These are phyloP conservation scores for Leptogaster cylindrica DNA, from an alignment of 2,888 invertebrate genomes.

Conservation along the genomic window DNA sequence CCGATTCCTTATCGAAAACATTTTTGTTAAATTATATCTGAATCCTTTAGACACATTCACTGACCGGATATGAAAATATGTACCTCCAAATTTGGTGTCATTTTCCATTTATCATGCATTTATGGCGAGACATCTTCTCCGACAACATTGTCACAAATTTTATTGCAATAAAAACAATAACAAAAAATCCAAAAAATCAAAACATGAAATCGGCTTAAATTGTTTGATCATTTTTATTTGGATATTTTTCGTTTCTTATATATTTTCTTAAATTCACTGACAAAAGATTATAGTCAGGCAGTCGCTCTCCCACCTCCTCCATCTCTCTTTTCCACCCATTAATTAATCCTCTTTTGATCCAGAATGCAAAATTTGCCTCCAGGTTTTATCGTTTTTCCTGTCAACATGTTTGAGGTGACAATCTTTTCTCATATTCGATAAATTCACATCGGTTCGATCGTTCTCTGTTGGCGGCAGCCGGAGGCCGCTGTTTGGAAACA, in stretches of 20 bases:
- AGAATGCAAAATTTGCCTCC: neutral
- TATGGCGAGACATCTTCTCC: neutral
- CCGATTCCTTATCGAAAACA: no score
- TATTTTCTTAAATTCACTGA: neutral
- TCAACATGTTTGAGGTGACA: conserved; percentile 15
- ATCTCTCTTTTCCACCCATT: conserved; percentile 3
- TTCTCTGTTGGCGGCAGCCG: no score
- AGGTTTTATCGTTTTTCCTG: neutral
- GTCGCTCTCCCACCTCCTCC: neutral
- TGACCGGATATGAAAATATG: no score
- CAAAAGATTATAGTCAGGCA: conserved; percentile 2
- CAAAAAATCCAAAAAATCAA: neutral
- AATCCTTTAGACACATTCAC: no score
- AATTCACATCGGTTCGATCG: conserved; percentile 14
- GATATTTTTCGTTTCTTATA: conserved; percentile 26
- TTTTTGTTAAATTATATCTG: no score
- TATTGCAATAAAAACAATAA: neutral
- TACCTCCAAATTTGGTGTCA: no score
- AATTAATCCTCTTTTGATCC: conserved; percentile 23
- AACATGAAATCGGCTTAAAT: neutral
- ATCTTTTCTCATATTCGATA: conserved; percentile 27
- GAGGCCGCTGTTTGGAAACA: conserved; percentile 43
- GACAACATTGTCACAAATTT: neutral
- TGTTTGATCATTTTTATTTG: conserved; percentile 25
- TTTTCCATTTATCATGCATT: no score